Conservation (phyloP, 2,888 invertebrate genomes). For the Sisyra nigra region DNA sequence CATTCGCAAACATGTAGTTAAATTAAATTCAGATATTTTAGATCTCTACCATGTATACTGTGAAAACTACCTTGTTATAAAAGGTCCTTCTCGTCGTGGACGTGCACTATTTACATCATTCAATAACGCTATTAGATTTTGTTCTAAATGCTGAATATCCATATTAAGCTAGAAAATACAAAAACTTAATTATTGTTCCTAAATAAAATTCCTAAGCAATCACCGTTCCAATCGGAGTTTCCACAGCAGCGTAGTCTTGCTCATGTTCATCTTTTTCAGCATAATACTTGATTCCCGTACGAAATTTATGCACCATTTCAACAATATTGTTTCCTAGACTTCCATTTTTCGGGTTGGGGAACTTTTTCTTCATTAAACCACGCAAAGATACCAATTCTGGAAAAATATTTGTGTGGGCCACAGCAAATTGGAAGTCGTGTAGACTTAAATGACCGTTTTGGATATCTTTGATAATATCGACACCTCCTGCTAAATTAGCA, state of each 20-base stretch:
- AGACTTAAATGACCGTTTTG: conserved; percentile 52
- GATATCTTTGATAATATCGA: conserved; percentile 58
- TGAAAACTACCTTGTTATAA: conserved; percentile 43
- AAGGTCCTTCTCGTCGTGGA: conserved; percentile 51
- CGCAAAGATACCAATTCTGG: conserved; percentile 59
- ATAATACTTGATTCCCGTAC: conserved; percentile 52
- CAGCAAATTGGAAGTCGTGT: conserved; percentile 52
- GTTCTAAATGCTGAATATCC: conserved; percentile 50
- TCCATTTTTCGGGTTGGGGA: conserved; percentile 51
- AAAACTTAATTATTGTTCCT: too few species aligned
- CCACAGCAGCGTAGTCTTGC: conserved; percentile 50
- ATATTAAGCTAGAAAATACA: conserved; percentile 48
- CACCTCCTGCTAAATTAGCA: conserved; percentile 54
- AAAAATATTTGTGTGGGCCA: conserved; percentile 67
- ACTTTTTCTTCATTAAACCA: conserved; percentile 60
- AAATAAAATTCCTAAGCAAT: conserved; percentile 17
- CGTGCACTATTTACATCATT: conserved; percentile 44
- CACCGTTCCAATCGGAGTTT: conserved; percentile 54
- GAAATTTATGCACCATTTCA: conserved; percentile 43
- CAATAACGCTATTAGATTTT: conserved; percentile 50
- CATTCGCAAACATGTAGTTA: neutral
- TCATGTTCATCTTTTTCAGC: conserved; percentile 50
- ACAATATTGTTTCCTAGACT: conserved; percentile 49
- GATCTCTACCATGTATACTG: too few species aligned
- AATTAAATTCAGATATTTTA: conserved; percentile 8